phyloP scores from a whole-genome alignment of 2,888 invertebrate species.

The Heliconius charithonia region DNA sequence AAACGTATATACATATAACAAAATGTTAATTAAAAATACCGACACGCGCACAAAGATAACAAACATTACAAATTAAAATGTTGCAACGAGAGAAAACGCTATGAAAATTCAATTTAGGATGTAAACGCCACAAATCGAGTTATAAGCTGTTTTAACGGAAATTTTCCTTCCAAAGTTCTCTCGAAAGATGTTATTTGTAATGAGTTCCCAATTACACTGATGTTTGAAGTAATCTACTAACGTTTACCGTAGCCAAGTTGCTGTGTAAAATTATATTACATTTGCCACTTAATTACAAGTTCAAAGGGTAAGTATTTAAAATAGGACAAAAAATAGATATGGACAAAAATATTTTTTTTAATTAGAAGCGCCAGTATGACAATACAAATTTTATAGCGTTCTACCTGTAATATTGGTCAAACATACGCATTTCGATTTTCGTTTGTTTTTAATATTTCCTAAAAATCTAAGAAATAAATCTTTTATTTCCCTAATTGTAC shows the following conservation, averaged over 20 bases:
- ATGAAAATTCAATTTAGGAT: slow-evolving; percentile 29
- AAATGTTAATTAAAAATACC: slow-evolving; percentile 10
- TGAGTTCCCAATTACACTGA: slow-evolving; percentile 35
- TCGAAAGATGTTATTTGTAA: slow-evolving; percentile 37
- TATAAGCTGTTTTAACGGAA: slow-evolving; percentile 34
- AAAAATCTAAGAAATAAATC: no score
- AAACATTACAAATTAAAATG: slow-evolving; percentile 27
- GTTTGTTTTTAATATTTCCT: no score
- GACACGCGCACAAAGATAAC: slow-evolving; percentile 24
- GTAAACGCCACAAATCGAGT: slow-evolving; percentile 35
- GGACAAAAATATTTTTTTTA: background rate
- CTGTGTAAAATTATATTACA: slow-evolving; percentile 13
- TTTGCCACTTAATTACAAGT: slow-evolving; percentile 8
- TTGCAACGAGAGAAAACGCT: slow-evolving; percentile 19
- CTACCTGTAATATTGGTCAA: no score
- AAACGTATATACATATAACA: background rate
- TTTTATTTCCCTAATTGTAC: no score
- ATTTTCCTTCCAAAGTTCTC: slow-evolving; percentile 34
- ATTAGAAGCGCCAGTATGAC: no score
- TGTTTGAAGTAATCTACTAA: slow-evolving; percentile 29
- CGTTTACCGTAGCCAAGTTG: slow-evolving; percentile 12
- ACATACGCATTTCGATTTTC: no score
- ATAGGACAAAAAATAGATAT: background rate
- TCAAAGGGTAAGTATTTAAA: background rate
- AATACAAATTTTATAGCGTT: no score